Percentiles rank a stretch among this genome's conserved stretches.
phyloP scores from a whole-genome alignment of 92 coral and sea anemone genomes.

The Anthopleura xanthogrammica region DNA sequence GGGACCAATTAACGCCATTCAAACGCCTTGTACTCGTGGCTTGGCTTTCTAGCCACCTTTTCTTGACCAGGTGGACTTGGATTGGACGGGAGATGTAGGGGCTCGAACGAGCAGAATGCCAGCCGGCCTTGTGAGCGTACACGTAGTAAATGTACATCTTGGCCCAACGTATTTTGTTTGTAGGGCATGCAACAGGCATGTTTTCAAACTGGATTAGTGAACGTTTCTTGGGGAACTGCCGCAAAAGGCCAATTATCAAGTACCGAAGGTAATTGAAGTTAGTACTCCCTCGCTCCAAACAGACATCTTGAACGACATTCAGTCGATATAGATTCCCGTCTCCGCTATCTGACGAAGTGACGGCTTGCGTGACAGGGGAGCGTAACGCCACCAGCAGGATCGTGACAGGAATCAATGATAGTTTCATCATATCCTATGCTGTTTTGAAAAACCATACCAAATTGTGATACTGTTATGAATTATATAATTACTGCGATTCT shows the following conservation, averaged over 20 bases:
- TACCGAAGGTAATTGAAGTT: conserved; percentile 39
- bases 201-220: conserved; percentile 60
- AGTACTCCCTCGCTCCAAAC: conserved; percentile 11
- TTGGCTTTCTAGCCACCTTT: conserved; percentile 33
- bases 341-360: conserved; percentile 21
- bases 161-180: conserved; percentile 30
- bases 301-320: conserved; percentile 54
- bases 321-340: conserved; percentile 24
- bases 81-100: conserved; percentile 46
- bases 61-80: conserved; percentile 44
- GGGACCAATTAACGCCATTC: conserved; percentile 10
- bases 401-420: conserved; percentile 9
- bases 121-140: conserved; percentile 62
- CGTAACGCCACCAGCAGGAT: conserved; percentile 22
- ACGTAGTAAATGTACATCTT: conserved; percentile 53
- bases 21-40: background rate
- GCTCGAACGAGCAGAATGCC: conserved; percentile 16
- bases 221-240: conserved; percentile 54
- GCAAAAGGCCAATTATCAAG: conserved; percentile 8
- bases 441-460: too few species aligned
- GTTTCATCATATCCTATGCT: background rate
- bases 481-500: too few species aligned
- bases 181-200: conserved; percentile 21
- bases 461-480: background rate
- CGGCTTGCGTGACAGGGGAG: conserved; percentile 7